phyloP scores from a whole-genome alignment of 2,888 invertebrate species.

The Rhingia campestris region DNA sequence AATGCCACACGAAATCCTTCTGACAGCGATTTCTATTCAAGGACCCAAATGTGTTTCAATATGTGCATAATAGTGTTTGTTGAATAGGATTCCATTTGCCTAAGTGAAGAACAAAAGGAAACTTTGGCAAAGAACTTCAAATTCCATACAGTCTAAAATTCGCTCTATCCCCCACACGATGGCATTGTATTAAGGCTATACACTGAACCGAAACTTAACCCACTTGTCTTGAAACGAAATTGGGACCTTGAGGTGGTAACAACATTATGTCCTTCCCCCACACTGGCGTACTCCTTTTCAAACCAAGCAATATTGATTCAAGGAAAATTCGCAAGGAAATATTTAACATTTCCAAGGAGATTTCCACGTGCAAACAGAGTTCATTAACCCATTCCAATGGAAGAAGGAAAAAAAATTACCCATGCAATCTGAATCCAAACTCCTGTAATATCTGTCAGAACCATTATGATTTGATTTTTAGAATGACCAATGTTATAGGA shows the following conservation, averaged over 20 bases:
- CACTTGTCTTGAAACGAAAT: slow-evolving; percentile 49
- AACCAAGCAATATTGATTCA: slow-evolving; percentile 38
- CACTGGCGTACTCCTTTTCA: not conserved
- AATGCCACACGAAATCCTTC: slow-evolving; percentile 14
- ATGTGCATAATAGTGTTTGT: slow-evolving; percentile 28
- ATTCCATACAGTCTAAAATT: slow-evolving; percentile 39
- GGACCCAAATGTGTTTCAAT: not conserved
- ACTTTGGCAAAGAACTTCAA: slow-evolving; percentile 72
- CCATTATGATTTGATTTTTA: slow-evolving; percentile 9
- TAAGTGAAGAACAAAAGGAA: slow-evolving; percentile 3
- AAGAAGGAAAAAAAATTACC: not conserved
- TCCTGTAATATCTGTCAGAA: slow-evolving; percentile 21
- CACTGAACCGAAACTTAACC: slow-evolving; percentile 55
- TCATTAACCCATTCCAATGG: slow-evolving; percentile 43
- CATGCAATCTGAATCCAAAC: slow-evolving; percentile 7
- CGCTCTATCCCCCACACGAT: slow-evolving; percentile 33
- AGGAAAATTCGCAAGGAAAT: not conserved
- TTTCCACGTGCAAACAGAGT: slow-evolving; percentile 26
- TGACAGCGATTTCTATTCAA: not conserved
- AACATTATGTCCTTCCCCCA: slow-evolving; percentile 41
- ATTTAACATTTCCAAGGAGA: not conserved
- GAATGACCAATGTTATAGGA: not conserved
- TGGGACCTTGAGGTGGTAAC: slow-evolving; percentile 40
- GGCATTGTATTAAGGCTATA: slow-evolving; percentile 51
- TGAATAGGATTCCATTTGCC: slow-evolving; percentile 23